phyloP scores from a whole-genome alignment of 2,797 vertebrate species.

The Esox masquinongy region DNA sequence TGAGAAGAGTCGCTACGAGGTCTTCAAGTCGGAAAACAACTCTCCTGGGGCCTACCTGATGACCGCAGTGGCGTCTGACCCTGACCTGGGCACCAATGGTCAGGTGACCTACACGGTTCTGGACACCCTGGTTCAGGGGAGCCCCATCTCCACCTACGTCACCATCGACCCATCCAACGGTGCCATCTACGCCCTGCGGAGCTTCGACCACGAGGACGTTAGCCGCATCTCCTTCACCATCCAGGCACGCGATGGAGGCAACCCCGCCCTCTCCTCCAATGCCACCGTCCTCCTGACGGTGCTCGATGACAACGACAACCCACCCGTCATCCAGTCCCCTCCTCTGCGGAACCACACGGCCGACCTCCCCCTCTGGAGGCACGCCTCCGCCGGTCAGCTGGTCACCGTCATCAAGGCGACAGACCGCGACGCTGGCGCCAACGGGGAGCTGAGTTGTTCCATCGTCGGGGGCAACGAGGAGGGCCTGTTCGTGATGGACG shows the following conservation, averaged over 20 bases:
- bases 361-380: conserved; percentile 85
- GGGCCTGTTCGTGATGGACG: conserved; percentile 86
- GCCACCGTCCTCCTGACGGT: conserved; percentile 89
- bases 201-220: conserved; percentile 94
- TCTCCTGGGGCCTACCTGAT: conserved; percentile 92
- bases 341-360: conserved; percentile 86
- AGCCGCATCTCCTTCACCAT: conserved; percentile 87
- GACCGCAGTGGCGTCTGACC: conserved; percentile 90
- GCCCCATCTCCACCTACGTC: conserved; percentile 89
- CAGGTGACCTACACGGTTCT: conserved; percentile 93
- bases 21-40: conserved; percentile 96
- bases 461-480: conserved; percentile 87
- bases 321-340: conserved; percentile 86
- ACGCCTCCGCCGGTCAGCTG: conserved; percentile 84
- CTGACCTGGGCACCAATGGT: conserved; percentile 91
- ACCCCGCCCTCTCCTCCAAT: conserved; percentile 80
- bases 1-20: conserved; percentile 90
- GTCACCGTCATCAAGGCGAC: conserved; percentile 86
- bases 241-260: conserved; percentile 88
- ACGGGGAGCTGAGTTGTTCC: conserved; percentile 90
- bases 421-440: conserved; percentile 90
- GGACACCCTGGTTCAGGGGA: conserved; percentile 83
- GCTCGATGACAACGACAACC: conserved; percentile 94
- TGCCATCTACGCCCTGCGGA: conserved; percentile 89
- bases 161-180: conserved; percentile 95